phyloP scores from a whole-genome alignment of 1,140 invertebrate species.

The Sycophila sp. region DNA sequence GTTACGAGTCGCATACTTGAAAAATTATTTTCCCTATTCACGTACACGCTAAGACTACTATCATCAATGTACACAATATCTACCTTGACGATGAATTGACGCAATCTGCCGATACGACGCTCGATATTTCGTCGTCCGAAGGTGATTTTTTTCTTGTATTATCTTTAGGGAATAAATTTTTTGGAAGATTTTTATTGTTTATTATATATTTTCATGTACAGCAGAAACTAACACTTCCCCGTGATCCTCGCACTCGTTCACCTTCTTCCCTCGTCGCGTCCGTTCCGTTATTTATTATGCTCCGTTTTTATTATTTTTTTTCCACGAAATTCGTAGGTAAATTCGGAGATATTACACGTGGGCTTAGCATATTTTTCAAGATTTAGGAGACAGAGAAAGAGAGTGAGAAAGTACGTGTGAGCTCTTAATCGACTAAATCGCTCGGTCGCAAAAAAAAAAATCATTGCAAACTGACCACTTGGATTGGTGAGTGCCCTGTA shows the following conservation, averaged over 20 bases:
- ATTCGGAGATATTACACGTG: constrained; percentile 3
- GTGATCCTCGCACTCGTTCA: not conserved
- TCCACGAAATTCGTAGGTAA: constrained; percentile 3
- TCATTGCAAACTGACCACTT: no score
- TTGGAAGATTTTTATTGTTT: constrained; percentile 24
- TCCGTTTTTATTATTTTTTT: not conserved
- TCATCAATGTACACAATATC: constrained; percentile 29
- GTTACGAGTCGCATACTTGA: constrained; percentile 21
- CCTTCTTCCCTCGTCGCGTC: not conserved
- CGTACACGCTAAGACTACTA: constrained; percentile 15
- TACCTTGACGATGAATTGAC: constrained; percentile 36
- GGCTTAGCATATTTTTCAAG: not conserved
- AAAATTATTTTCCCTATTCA: constrained; percentile 31
- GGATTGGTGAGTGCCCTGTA: no score
- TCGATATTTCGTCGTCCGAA: constrained; percentile 38
- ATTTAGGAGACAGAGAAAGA: constrained; percentile 28
- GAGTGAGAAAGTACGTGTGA: not conserved
- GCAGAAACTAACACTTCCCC: not conserved
- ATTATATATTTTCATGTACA: constrained; percentile 34
- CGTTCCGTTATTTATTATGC: no score
- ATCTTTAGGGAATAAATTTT: constrained; percentile 24
- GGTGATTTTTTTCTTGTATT: constrained; percentile 16
- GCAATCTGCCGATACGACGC: constrained; percentile 35
- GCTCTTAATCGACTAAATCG: no score
- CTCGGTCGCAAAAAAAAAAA: no score